Evolutionary conservation across 2,797 vertebrate genomes (phyloP).

Genomic region (Alosa sapidissima): DNA sequence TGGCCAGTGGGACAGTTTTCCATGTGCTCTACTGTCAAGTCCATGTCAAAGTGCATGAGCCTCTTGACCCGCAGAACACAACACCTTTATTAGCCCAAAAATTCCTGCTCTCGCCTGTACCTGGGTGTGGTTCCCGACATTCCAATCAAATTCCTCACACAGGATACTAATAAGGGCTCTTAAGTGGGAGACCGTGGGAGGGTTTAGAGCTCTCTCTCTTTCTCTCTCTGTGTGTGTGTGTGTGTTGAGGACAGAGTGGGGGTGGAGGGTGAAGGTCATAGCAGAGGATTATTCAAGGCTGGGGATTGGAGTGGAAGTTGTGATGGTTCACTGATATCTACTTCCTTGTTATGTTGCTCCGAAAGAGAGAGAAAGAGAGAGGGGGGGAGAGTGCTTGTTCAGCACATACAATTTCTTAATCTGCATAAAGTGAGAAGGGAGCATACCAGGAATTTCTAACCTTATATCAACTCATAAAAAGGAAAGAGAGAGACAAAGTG

Average conservation of each 20-base stretch:
- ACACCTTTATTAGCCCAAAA: slow-evolving; percentile 72
- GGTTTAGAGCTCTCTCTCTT: slow-evolving; percentile 23
- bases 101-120: slow-evolving; percentile 68
- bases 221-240: not conserved
- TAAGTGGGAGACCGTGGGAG: slow-evolving; percentile 47
- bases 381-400: slow-evolving; percentile 60
- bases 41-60: slow-evolving; percentile 55
- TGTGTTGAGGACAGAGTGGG: not conserved
- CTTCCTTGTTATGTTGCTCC: slow-evolving; percentile 59
- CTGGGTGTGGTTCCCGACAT: slow-evolving; percentile 70
- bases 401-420: slow-evolving; percentile 75
- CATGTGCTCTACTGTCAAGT: slow-evolving; percentile 66
- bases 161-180: slow-evolving; percentile 47
- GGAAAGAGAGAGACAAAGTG: not conserved
- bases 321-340: slow-evolving; percentile 59
- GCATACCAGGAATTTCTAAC: slow-evolving; percentile 76
- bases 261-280: slow-evolving; percentile 29
- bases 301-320: slow-evolving; percentile 40
- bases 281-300: slow-evolving; percentile 1
- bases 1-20: slow-evolving; percentile 36
- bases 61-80: slow-evolving; percentile 64
- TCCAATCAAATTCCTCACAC: slow-evolving; percentile 67
- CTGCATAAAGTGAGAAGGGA: slow-evolving; percentile 67
- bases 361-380: slow-evolving; percentile 37
- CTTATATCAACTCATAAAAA: slow-evolving; percentile 70